Base-by-base conservation (phyloP, 2,888 invertebrate genomes). In the Pandemis cinnamomeana region DNA sequence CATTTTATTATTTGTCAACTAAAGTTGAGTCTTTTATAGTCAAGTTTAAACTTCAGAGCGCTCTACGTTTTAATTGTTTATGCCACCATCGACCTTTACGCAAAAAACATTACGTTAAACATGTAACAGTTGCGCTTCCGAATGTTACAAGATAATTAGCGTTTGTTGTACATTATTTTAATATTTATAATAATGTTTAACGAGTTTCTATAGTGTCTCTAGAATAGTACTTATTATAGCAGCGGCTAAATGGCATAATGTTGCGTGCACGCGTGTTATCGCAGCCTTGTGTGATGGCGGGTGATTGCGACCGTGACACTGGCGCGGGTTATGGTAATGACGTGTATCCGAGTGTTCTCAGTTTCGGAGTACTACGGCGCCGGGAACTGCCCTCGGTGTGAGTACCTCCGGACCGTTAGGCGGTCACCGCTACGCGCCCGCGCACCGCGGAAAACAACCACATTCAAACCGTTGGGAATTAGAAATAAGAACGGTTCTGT, bases 261-360 rank as follows among this genome's bases (percentile, higher is more conserved):
- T 90, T 89, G 90, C 87, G 88, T 90, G 86, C 86, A 84, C 87
- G 89, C 87, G 89, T 86, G 87, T 88, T 84, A 83, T 77, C 83
- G 85, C 88, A 92, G 89, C 93, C 92, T 93, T 92, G 92, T 81
- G 82, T 84, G 89, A 88, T 88, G 89, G 87, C 87, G 81, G 82
- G 85, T 83, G 88, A 87, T 89, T 87, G 88, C 86, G 87, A 87
- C 93, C 93, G 88, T 93, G 93, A 92, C 93, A 92, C 88, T 93
- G 91, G 85, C 87, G 84, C 82, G 82, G 89, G 87, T 86, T 87
- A 89, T 86, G 86, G 87, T 91, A 89, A 90, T 89, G 86, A 88
- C 85, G 88, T 86, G 81, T 83, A 80, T 84, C 81, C 82, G 78
- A 71, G 61, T 77, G 77, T 75, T 78, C 74, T 75, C 71, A 73